Evolutionary conservation across 2,113 vertebrate species (phyloP), one percentile per base, ranked within the genome.

Genomic region (Clarias macrocephalus): DNA sequence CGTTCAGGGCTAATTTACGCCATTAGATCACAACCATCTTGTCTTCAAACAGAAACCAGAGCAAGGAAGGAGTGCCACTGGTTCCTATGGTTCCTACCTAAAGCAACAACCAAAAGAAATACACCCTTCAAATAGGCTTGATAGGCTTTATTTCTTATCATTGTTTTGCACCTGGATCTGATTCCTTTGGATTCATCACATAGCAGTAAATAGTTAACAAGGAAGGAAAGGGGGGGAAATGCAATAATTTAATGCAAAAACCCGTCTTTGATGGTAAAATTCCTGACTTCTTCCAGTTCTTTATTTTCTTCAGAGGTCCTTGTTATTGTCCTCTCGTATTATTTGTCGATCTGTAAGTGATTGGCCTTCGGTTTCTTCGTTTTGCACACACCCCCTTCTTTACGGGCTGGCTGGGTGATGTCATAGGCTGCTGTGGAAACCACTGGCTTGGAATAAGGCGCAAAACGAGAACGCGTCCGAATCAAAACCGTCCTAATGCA

Each of bases 401-500:
- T 80, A 86, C 88, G 80, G 66, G 62, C 60, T 85, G 89, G 83
- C 68, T 82, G 12, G 83, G 83, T 63, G 82, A 83, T 90, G 86
- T 89, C 89, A 91, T 88, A 82, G 66, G 85, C 76, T 54, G 54
- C 42, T 84, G 54, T 79, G 87, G 82, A 82, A 86, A 86, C 85
- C 66, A 82, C 85, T 90, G 66, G 28, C 48, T 72, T 70, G 79
- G 84, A 88, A 92, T 86, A 89, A 88, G 3, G 83, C 86, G 62
- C 86, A 3, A 4, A 63, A 80, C 68, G 80, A 37, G 56, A 68
- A 68, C 63, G 68, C 48, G 5, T 72, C 62, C 79, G 75, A 59
- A 82, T 84, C 72, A 57, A 37, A 86, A 48, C 48, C 48, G 48
- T 8, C 56, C 59, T 33, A n/a, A 82, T 48, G 82, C 79, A 89